These are phyloP conservation scores for Thysanoteuthis rhombus DNA, from an alignment of 2,888 invertebrate genomes.

Conservation along the genomic window DNA sequence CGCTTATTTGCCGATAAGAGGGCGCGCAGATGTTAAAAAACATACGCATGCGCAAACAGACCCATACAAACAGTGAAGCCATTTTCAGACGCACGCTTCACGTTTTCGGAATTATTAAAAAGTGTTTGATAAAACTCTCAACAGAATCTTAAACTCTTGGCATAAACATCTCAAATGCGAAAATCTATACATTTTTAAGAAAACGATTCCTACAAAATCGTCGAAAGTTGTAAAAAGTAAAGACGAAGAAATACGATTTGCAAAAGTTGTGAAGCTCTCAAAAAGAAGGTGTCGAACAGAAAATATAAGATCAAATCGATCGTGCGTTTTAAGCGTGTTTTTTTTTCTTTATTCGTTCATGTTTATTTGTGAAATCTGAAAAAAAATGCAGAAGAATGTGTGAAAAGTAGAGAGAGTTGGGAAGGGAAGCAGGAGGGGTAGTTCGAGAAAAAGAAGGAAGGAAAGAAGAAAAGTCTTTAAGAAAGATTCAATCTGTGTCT, in stretches of 20 bases:
- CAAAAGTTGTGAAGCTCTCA: neutral
- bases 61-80: neutral
- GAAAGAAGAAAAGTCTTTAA: neutral
- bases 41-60: too few species aligned
- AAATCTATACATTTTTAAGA: neutral
- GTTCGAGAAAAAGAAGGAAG: neutral
- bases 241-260: neutral
- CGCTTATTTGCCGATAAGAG: too few species aligned
- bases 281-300: slow-evolving; percentile 12
- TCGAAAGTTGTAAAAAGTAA: neutral
- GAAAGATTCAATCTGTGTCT: too few species aligned
- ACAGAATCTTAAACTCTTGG: neutral
- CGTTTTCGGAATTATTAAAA: neutral
- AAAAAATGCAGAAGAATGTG: neutral
- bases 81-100: neutral
- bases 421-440: neutral
- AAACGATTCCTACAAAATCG: neutral
- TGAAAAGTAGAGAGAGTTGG: neutral
- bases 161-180: neutral
- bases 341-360: neutral
- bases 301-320: slow-evolving; percentile 12
- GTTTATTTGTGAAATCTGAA: neutral
- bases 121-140: neutral
- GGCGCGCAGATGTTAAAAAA: too few species aligned
- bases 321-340: neutral